Evolutionary conservation across 1,140 invertebrate genomes (phyloP).

Genomic region (Cotesia vestalis): DNA sequence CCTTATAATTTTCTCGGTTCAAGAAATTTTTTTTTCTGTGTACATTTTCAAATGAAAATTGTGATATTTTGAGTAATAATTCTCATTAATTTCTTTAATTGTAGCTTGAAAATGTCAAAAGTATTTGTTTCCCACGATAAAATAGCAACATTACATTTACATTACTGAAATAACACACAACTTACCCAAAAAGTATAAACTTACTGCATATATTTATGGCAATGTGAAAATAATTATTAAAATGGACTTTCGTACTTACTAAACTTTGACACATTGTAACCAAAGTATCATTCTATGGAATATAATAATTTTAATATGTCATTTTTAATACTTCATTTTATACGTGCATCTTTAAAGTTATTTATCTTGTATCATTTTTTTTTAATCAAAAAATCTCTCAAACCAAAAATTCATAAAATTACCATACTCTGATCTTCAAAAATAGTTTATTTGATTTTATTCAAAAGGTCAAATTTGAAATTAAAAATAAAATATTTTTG

Average conservation of each 20-base stretch:
- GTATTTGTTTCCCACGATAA: constrained; percentile 13
- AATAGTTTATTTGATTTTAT: background rate
- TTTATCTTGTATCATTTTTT: no score
- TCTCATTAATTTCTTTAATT: constrained; percentile 7
- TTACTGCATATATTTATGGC: constrained; percentile 24
- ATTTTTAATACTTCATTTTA: constrained; percentile 13
- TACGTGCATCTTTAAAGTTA: constrained; percentile 12
- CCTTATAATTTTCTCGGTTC: no score
- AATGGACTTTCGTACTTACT: constrained; percentile 27
- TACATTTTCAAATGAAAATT: no score
- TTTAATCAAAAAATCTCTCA: no score
- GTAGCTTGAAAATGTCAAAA: constrained; percentile 19
- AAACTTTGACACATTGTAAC: constrained; percentile 14
- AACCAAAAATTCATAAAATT: no score
- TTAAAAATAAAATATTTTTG: no score
- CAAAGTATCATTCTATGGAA: constrained; percentile 11
- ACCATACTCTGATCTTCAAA: no score
- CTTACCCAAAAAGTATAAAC: constrained; percentile 13
- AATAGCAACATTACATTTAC: constrained; percentile 17
- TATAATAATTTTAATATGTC: constrained; percentile 8
- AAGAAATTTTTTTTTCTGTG: no score
- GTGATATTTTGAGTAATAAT: constrained; percentile 11
- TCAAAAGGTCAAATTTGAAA: background rate
- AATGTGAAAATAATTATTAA: constrained; percentile 10
- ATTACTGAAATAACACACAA: constrained; percentile 16